Percentiles rank a stretch among this genome's conserved stretches.
Evolutionary conservation across 2,888 invertebrate genomes (phyloP).

Genomic region (Drosophila buzzatii): DNA sequence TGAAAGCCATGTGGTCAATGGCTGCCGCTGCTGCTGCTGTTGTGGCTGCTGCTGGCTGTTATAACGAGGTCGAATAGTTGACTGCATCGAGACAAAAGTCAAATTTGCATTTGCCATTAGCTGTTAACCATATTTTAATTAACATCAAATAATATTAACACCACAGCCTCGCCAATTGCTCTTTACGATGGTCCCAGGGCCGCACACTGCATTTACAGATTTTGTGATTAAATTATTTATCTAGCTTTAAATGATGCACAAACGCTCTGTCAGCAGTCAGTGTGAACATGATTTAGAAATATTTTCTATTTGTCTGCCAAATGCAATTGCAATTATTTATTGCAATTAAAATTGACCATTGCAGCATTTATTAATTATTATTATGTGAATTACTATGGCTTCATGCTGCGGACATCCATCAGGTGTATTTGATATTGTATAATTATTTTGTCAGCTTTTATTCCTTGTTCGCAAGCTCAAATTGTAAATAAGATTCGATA

Average conservation of each 20-base stretch:
- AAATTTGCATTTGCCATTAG: conserved; percentile 59
- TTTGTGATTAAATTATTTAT: conserved; percentile 19
- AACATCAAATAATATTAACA: conserved; percentile 55
- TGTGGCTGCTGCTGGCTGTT: conserved; percentile 19
- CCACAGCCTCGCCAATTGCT: conserved; percentile 20
- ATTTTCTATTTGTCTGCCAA: conserved; percentile 3
- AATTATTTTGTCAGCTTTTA: background rate
- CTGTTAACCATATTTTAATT: conserved; percentile 67
- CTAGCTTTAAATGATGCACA: conserved; percentile 9
- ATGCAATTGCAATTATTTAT: conserved; percentile 3
- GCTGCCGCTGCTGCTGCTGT: conserved; percentile 19
- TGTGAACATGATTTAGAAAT: background rate
- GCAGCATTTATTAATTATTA: conserved; percentile 1
- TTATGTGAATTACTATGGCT: background rate
- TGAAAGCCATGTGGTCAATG: conserved; percentile 68
- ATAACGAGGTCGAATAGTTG: conserved; percentile 47
- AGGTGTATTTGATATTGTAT: background rate
- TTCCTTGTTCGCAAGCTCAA: background rate
- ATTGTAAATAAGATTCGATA: background rate
- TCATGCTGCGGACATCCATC: background rate
- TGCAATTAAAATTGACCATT: background rate
- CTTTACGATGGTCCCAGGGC: conserved; percentile 18
- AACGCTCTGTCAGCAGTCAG: background rate
- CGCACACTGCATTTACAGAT: background rate
- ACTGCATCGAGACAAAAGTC: conserved; percentile 50